These are phyloP conservation scores for Andrena trimmerana DNA, from an alignment of 2,888 invertebrate species.

Conservation along the genomic window DNA sequence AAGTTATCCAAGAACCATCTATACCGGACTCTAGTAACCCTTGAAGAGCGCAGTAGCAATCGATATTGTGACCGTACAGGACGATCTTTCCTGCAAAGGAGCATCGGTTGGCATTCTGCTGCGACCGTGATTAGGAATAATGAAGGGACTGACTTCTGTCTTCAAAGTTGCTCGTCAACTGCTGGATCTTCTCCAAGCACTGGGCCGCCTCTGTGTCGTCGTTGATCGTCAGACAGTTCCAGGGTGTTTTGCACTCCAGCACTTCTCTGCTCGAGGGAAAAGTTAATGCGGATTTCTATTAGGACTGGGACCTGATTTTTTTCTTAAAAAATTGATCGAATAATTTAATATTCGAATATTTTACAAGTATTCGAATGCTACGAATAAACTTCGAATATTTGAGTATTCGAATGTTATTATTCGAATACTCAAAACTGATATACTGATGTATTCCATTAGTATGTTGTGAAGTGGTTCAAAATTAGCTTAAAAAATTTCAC, in stretches of 20 bases:
- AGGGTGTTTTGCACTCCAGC: conserved; percentile 83
- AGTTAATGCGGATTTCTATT: neutral
- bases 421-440: no score
- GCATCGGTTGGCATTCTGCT: neutral
- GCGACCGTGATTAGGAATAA: neutral
- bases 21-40: conserved; percentile 88
- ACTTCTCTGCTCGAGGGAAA: conserved; percentile 22
- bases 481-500: no score
- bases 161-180: conserved; percentile 65
- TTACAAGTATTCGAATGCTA: no score
- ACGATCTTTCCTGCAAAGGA: conserved; percentile 83
- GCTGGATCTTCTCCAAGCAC: conserved; percentile 75
- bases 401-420: no score
- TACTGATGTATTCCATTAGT: no score
- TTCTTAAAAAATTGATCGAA: no score
- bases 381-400: no score
- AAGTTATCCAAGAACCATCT: conserved; percentile 86
- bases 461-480: no score
- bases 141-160: conserved; percentile 63
- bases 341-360: no score
- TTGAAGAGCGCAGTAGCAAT: conserved; percentile 89
- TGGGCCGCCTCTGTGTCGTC: conserved; percentile 86
- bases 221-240: conserved; percentile 89
- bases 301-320: no score
- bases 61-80: conserved; percentile 89